Evolutionary conservation across 2,797 vertebrate species (phyloP).

Genomic region (Notamacropus eugenii): DNA sequence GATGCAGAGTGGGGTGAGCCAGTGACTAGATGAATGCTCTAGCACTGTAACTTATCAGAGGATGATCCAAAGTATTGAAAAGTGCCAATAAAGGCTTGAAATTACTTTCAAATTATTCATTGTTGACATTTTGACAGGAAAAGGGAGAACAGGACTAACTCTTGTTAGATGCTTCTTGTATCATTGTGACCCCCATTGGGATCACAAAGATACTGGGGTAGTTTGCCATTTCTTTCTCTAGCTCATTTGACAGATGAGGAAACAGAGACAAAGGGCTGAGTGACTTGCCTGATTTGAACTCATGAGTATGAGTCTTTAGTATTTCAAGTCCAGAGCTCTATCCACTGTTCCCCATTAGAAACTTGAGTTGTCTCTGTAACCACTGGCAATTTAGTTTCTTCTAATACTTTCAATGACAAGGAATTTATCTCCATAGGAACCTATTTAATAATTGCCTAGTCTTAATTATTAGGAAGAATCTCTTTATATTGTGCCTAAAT

Average conservation of each 20-base stretch:
- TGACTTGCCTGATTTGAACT: too few relatives aligned
- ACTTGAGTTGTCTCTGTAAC: background rate
- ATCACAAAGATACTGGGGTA: background rate
- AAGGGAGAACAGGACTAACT: background rate
- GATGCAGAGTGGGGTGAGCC: too few relatives aligned
- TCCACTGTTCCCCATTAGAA: background rate
- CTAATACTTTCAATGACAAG: background rate
- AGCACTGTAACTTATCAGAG: too few relatives aligned
- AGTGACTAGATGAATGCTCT: too few relatives aligned
- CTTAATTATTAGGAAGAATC: background rate
- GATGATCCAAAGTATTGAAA: background rate
- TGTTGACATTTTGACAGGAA: background rate
- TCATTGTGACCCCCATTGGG: background rate
- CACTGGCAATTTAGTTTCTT: background rate
- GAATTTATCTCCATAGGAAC: background rate
- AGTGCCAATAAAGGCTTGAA: background rate
- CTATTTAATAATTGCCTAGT: background rate
- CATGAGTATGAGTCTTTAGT: background rate
- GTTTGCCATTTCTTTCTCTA: background rate
- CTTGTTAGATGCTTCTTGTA: background rate
- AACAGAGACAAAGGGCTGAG: background rate
- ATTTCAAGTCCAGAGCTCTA: background rate
- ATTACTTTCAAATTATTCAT: background rate
- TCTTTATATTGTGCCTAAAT: background rate
- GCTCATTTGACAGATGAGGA: background rate